A percentile compares a stretch with the other conserved stretches of the same genome.
Conservation (phyloP, 2,888 invertebrate species). For the Sphinx pinastri region DNA sequence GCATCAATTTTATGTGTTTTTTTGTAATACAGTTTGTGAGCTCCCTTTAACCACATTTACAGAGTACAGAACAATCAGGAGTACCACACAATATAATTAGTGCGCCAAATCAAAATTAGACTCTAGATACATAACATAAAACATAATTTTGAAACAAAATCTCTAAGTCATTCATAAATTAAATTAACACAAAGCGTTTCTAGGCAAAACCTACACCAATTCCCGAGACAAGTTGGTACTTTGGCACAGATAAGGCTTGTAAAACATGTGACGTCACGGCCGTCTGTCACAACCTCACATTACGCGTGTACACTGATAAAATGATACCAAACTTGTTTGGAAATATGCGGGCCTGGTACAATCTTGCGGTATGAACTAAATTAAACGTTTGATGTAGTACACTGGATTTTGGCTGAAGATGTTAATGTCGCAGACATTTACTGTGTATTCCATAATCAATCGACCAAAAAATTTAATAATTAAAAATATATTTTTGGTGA, state of each 20-base stretch:
- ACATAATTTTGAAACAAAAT: background rate
- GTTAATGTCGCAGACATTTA: no score
- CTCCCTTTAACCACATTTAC: no score
- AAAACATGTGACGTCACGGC: slow-evolving; percentile 42
- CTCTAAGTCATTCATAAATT: background rate
- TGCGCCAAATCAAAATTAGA: background rate
- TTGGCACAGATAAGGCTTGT: background rate
- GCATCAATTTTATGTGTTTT: no score
- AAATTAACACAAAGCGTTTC: background rate
- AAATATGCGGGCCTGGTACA: slow-evolving; percentile 38
- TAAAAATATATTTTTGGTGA: no score
- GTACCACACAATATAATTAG: no score
- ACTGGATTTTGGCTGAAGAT: no score
- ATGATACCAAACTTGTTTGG: slow-evolving; percentile 48
- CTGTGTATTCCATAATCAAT: no score
- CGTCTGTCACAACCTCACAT: slow-evolving; percentile 38
- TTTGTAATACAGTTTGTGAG: no score
- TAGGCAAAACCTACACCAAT: background rate
- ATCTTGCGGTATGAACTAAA: background rate
- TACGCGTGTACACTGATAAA: slow-evolving; percentile 54
- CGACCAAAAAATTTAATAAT: no score
- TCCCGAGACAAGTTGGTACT: background rate
- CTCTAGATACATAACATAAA: background rate
- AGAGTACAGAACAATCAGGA: no score
- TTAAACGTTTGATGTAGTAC: no score